Conservation (phyloP, 2,888 invertebrate genomes). For the Caenorhabditis doughertyi region DNA sequence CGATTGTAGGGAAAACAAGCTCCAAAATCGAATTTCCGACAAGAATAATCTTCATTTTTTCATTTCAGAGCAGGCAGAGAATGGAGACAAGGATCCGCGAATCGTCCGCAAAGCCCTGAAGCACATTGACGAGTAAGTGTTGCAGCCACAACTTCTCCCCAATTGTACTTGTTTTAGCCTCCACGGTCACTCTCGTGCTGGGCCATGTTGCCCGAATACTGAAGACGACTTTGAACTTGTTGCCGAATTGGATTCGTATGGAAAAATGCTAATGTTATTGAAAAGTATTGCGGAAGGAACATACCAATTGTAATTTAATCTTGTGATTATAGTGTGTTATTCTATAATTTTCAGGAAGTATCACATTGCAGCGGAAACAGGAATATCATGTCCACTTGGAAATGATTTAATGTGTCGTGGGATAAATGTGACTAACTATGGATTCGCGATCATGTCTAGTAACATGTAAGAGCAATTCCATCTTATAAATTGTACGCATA, state of each 20-base stretch:
- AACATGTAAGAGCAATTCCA: conserved; percentile 39
- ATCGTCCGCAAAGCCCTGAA: conserved; percentile 22
- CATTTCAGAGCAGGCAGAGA: background rate
- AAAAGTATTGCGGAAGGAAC: conserved; percentile 2
- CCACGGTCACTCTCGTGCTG: conserved; percentile 4
- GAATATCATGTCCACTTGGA: conserved; percentile 14
- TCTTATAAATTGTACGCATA: background rate
- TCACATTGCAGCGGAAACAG: conserved; percentile 3
- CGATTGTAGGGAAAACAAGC: no score
- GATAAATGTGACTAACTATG: conserved; percentile 3
- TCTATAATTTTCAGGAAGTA: conserved; percentile 14
- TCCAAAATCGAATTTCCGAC: no score
- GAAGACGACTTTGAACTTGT: conserved; percentile 42
- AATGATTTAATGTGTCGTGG: conserved; percentile 5
- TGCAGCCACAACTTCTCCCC: background rate
- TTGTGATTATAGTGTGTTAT: background rate
- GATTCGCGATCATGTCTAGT: conserved; percentile 26
- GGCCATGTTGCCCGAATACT: conserved; percentile 17
- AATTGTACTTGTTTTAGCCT: conserved; percentile 6
- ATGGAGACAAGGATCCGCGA: conserved; percentile 18
- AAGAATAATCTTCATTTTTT: no score
- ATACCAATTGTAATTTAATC: background rate
- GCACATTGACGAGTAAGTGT: conserved; percentile 38
- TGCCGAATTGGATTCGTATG: conserved; percentile 30
- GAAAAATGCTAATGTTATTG: conserved; percentile 35